Conservation (phyloP, 2,888 invertebrate genomes). For the Amphimallon solstitiale region DNA sequence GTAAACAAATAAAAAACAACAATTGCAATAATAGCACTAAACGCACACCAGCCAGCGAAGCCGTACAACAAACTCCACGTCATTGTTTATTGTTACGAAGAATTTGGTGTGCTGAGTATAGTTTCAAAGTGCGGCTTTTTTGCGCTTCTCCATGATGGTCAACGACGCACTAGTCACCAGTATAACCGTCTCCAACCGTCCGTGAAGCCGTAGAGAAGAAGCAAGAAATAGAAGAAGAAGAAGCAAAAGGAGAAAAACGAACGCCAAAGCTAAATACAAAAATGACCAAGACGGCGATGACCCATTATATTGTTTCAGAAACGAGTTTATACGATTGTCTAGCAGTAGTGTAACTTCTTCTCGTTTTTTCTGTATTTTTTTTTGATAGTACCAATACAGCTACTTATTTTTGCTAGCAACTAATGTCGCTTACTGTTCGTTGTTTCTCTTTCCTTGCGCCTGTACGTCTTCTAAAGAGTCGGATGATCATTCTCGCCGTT, state of each 20-base stretch:
- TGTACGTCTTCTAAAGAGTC: too few species aligned
- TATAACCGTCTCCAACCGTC: neutral
- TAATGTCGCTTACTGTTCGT: too few species aligned
- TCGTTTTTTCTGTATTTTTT: neutral
- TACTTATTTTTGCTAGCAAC: neutral
- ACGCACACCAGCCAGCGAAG: neutral
- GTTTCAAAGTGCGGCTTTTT: too few species aligned
- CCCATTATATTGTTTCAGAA: conserved; percentile 29
- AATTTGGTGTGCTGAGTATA: conserved; percentile 7
- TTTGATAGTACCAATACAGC: neutral
- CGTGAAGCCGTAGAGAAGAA: conserved; percentile 7
- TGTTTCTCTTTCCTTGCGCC: too few species aligned
- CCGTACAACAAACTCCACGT: neutral
- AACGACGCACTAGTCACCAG: neutral
- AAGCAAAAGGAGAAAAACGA: too few species aligned
- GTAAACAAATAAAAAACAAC: conserved; percentile 19
- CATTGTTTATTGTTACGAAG: conserved; percentile 20
- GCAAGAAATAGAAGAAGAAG: neutral
- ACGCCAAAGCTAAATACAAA: conserved; percentile 20
- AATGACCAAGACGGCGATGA: conserved; percentile 19
- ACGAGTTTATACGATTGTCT: conserved; percentile 24
- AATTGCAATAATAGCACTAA: conserved; percentile 12
- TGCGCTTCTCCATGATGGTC: neutral
- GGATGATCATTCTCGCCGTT: neutral
- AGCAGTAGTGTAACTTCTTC: neutral